Evolutionary conservation across 2,113 vertebrate species (phyloP).

Genomic region (Ceyx cyanopectus): DNA sequence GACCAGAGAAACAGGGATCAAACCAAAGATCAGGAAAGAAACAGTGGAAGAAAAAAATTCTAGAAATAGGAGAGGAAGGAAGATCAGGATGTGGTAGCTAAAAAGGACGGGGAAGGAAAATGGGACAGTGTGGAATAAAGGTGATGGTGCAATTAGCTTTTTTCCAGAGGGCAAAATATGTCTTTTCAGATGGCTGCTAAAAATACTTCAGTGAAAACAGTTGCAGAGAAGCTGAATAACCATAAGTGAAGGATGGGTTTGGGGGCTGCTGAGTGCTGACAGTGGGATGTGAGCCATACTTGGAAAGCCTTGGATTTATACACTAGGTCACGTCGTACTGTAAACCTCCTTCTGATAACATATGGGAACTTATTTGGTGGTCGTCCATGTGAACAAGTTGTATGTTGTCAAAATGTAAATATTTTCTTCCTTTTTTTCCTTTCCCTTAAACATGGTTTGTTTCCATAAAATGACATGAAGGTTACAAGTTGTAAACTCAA

Average conservation of each 20-base stretch:
- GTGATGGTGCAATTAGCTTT: neutral
- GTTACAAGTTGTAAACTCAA: slow-evolving; percentile 47
- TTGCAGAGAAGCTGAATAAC: slow-evolving; percentile 19
- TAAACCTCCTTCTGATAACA: slow-evolving; percentile 40
- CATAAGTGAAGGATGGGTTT: neutral
- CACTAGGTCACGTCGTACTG: neutral
- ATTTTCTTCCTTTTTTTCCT: slow-evolving; percentile 9
- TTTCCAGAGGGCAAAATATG: slow-evolving; percentile 16
- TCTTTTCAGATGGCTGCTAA: slow-evolving; percentile 38
- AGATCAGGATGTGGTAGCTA: neutral
- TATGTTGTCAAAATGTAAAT: slow-evolving; percentile 60
- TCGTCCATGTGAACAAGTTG: slow-evolving; percentile 7
- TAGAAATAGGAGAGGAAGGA: neutral
- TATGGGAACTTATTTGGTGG: slow-evolving; percentile 41
- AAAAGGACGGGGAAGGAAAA: neutral
- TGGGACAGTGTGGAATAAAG: neutral
- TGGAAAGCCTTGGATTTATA: neutral
- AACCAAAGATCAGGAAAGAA: neutral
- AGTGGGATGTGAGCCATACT: neutral
- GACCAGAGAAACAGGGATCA: neutral
- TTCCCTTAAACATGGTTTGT: slow-evolving; percentile 29
- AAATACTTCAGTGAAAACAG: slow-evolving; percentile 41
- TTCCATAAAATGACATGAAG: slow-evolving; percentile 44
- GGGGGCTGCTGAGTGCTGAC: slow-evolving; percentile 3
- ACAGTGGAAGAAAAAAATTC: neutral